phyloP scores from a whole-genome alignment of 2,113 vertebrate genomes.

The Phasianus colchicus region DNA sequence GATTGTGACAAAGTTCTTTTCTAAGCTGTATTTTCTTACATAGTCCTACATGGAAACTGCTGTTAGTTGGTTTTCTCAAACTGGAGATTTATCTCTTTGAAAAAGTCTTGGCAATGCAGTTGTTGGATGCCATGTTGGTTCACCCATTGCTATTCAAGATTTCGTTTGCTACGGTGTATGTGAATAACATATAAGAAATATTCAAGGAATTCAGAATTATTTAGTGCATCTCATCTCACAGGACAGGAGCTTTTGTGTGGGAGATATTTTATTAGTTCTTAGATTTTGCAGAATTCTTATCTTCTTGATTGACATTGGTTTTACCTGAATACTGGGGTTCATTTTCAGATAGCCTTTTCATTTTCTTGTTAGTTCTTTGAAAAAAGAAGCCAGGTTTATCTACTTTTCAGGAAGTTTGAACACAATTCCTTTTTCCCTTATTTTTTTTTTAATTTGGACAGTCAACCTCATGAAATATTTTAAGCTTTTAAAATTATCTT shows the following conservation, averaged over 20 bases:
- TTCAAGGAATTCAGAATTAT: neutral
- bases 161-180: neutral
- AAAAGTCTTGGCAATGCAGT: neutral
- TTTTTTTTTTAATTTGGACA: neutral
- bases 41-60: neutral
- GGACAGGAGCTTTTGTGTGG: neutral
- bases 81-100: neutral
- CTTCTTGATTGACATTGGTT: neutral
- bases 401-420: neutral
- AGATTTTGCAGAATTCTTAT: neutral
- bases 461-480: neutral
- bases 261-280: neutral
- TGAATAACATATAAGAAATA: neutral
- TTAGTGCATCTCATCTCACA: neutral
- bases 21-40: neutral
- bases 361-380: neutral
- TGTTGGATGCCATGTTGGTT: neutral
- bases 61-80: neutral
- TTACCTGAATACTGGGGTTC: neutral
- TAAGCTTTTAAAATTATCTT: neutral
- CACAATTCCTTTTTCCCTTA: neutral
- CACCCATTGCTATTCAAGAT: neutral
- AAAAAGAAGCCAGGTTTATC: neutral
- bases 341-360: neutral
- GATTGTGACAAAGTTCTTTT: neutral